Base-by-base conservation (phyloP, 2,888 invertebrate genomes). In the Malthinus seriepunctatus region DNA sequence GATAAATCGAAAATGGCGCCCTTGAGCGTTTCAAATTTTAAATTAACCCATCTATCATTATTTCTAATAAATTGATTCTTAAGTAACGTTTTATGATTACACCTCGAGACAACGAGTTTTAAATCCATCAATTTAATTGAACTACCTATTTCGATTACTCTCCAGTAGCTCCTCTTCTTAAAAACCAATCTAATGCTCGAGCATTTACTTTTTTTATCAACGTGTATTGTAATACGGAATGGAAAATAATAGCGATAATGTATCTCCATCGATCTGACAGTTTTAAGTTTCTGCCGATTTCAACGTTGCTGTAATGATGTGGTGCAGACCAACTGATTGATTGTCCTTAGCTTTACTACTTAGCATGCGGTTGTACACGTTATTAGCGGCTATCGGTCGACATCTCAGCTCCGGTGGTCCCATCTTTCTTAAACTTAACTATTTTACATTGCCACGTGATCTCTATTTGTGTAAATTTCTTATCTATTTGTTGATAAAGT, bases 341-440 rank as follows among this genome's bases (percentile, higher is more conserved):
- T 73, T 72, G 72, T 70, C 67, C 66, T 65, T 58, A 63, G 68
- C 69, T 72, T 71, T 63, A 69, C 74, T 73, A 73, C 73, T 74
- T 73, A 74, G 71, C 72, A 74, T 74, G 72, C 71, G 68, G 71
- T 68, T 70, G 73, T 75, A 74, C 73, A 72, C 71, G 71, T 73
- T 75, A 75, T 74, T 75, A 75, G 74, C 72, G 70, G 71, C 71
- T 75, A 74, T 75, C 74, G 72, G 68, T 69, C 63, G 69, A 69
- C 71, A 75, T 73, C 74, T 69, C 64, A 66, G 65, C 73, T 63
- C 67, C 63, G 74, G 74, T 74, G 75, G 75, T 74, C 75, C 74
- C 70, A 73, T 73, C 70, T 66, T 63, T 70, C 69, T 49, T 45
- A 34, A 51, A 48, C 55, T 60, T 47, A 31, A 35, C 32, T 51